Evolutionary conservation across 2,797 vertebrate species (phyloP).

Genomic region (Lacerta bilineata): DNA sequence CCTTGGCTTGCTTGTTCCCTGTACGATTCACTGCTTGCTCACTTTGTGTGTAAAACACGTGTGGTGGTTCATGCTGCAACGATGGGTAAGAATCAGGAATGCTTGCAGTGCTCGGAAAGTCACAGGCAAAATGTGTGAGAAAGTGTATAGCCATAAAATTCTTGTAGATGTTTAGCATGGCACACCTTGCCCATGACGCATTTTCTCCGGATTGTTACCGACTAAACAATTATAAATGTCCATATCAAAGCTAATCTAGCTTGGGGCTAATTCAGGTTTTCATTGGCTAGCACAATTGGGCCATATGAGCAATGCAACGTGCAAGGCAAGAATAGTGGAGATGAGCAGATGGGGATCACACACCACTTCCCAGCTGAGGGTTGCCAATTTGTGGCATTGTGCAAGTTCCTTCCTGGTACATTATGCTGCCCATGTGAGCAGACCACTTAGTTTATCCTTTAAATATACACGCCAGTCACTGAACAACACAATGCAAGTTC

Average conservation of each 20-base stretch:
- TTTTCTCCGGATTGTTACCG: neutral
- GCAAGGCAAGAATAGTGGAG: neutral
- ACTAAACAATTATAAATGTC: neutral
- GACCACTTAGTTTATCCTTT: neutral
- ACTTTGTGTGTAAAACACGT: conserved; percentile 13
- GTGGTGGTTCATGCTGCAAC: neutral
- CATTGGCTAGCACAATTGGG: neutral
- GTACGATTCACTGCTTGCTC: neutral
- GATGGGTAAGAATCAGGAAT: neutral
- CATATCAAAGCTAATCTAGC: neutral
- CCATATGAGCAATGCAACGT: neutral
- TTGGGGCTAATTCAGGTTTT: neutral
- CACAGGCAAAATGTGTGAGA: neutral
- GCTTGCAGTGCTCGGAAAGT: neutral
- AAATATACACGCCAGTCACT: neutral
- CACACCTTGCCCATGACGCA: neutral
- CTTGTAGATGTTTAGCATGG: neutral
- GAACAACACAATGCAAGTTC: neutral
- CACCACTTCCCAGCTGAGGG: neutral
- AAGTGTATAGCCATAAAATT: neutral
- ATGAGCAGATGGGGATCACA: neutral
- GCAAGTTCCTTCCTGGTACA: neutral
- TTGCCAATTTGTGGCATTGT: neutral
- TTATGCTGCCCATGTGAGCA: neutral
- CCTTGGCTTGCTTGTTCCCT: conserved; percentile 5